Evolutionary conservation across 2,113 vertebrate species (phyloP).

Genomic region (Cromileptes altivelis): DNA sequence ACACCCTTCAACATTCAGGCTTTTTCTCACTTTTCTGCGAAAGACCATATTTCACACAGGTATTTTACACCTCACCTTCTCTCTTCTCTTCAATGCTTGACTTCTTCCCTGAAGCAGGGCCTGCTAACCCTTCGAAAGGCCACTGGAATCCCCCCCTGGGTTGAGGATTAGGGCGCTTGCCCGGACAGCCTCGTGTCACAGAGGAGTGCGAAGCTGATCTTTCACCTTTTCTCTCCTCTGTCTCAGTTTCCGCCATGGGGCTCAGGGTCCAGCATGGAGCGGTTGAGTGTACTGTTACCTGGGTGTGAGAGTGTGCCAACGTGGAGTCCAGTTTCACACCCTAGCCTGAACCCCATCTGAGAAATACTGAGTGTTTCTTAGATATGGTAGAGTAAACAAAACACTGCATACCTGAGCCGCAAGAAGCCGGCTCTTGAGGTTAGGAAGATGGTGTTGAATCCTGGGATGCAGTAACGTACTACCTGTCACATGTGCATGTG

Average conservation of each 20-base stretch:
- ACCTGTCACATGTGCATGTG: conserved; percentile 12
- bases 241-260: conserved; percentile 42
- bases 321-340: conserved; percentile 61
- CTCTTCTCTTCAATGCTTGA: conserved; percentile 33
- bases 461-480: background rate
- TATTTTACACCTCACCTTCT: conserved; percentile 67
- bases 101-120: conserved; percentile 53
- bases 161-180: conserved; percentile 36
- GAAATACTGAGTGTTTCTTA: conserved; percentile 75
- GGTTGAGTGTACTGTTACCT: conserved; percentile 71
- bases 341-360: conserved; percentile 57
- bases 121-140: conserved; percentile 18
- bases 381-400: conserved; percentile 69
- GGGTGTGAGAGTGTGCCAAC: conserved; percentile 74
- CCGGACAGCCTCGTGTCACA: conserved; percentile 68
- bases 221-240: conserved; percentile 67
- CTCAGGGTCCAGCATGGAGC: conserved; percentile 40
- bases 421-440: background rate
- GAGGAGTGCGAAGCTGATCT: conserved; percentile 65
- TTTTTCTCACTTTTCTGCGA: conserved; percentile 35
- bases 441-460: conserved; percentile 34
- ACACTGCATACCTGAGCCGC: conserved; percentile 8
- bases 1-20: background rate
- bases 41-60: conserved; percentile 54
- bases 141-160: conserved; percentile 51